These are phyloP conservation scores for Syngnathus floridae DNA, from an alignment of 2,113 vertebrate species.

Conservation along the genomic window DNA sequence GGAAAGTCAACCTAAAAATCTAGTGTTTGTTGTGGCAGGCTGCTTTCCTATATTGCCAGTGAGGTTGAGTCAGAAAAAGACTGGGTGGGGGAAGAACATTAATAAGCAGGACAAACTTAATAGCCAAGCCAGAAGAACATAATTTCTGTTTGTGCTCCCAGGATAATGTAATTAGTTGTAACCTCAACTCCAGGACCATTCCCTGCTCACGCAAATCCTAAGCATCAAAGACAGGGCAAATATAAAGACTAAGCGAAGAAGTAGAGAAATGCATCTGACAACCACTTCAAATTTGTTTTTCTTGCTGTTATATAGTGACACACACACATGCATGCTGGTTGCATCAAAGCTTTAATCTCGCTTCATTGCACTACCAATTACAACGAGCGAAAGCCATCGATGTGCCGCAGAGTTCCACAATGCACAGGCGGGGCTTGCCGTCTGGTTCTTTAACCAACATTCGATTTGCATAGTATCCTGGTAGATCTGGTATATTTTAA, in stretches of 20 bases:
- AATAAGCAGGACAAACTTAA: constrained; percentile 66
- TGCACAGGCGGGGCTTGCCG: too few relatives aligned
- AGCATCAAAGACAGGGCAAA: not conserved
- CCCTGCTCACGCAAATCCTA: constrained; percentile 17
- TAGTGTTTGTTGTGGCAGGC: constrained; percentile 3
- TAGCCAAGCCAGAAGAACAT: constrained; percentile 58
- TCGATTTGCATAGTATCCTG: too few relatives aligned
- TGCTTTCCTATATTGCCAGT: constrained; percentile 12
- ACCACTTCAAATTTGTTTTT: constrained; percentile 1
- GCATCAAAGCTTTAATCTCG: not conserved
- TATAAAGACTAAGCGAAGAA: not conserved
- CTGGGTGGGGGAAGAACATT: constrained; percentile 28
- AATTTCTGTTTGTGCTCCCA: constrained; percentile 53
- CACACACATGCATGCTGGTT: not conserved
- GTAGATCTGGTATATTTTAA: too few relatives aligned
- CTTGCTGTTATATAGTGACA: not conserved
- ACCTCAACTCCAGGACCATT: constrained; percentile 24
- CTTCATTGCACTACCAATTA: too few relatives aligned
- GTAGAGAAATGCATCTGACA: constrained; percentile 1
- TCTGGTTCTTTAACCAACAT: too few relatives aligned
- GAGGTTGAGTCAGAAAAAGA: constrained; percentile 28
- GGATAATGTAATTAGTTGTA: constrained; percentile 66
- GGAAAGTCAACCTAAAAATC: not conserved
- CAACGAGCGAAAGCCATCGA: too few relatives aligned
- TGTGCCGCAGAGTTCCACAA: too few relatives aligned